phyloP scores from a whole-genome alignment of 1,140 invertebrate species.

The Euura saliciscinereae region DNA sequence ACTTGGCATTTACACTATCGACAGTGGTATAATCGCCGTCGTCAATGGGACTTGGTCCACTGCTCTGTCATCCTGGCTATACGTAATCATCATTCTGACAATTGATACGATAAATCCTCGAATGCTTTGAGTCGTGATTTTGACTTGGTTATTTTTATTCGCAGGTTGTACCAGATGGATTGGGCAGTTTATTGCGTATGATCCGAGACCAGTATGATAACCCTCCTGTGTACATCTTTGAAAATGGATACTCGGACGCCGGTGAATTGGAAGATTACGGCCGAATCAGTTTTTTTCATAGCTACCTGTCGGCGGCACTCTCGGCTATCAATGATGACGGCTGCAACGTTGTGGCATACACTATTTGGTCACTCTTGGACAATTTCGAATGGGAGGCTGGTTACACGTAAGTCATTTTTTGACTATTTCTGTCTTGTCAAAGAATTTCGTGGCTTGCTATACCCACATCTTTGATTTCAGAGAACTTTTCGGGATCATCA shows the following conservation, averaged over 20 bases:
- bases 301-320: slow-evolving; percentile 67
- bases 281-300: slow-evolving; percentile 60
- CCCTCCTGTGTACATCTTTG: slow-evolving; percentile 67
- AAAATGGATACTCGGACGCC: slow-evolving; percentile 70
- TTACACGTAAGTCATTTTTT: slow-evolving; percentile 62
- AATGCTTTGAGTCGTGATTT: neutral
- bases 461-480: slow-evolving; percentile 38
- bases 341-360: slow-evolving; percentile 69
- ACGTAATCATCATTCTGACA: neutral
- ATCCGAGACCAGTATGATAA: slow-evolving; percentile 65
- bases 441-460: neutral
- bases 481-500: slow-evolving; percentile 63
- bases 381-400: slow-evolving; percentile 78
- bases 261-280: slow-evolving; percentile 60
- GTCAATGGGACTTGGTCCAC: neutral
- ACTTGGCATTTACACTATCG: neutral
- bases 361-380: slow-evolving; percentile 76
- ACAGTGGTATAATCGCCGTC: slow-evolving; percentile 27
- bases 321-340: slow-evolving; percentile 68
- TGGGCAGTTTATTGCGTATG: slow-evolving; percentile 64
- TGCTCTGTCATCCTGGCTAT: slow-evolving; percentile 11
- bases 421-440: neutral
- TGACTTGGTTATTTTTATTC: slow-evolving; percentile 1
- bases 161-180: slow-evolving; percentile 53
- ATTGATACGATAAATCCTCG: too few relatives aligned